phyloP scores from a whole-genome alignment of 1,140 invertebrate species.

The Trichoplusia ni region DNA sequence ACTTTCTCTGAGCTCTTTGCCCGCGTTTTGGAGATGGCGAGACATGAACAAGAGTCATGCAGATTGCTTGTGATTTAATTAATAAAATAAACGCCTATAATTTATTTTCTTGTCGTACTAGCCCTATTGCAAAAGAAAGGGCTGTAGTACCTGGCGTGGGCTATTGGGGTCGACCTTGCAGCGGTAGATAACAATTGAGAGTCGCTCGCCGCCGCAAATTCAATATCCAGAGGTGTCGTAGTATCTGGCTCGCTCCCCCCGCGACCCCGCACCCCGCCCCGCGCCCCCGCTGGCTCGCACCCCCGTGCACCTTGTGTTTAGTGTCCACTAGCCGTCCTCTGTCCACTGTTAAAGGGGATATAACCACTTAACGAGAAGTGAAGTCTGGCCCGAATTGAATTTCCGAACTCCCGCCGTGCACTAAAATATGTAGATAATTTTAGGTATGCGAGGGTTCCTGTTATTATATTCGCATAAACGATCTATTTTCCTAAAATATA shows the following conservation, averaged over 20 bases:
- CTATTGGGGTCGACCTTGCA: constrained; percentile 68
- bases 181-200: constrained; percentile 76
- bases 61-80: no score
- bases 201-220: constrained; percentile 68
- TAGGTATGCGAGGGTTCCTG: background rate
- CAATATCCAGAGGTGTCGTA: constrained; percentile 75
- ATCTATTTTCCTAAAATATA: no score
- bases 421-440: constrained; percentile 59
- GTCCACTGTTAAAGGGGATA: constrained; percentile 66
- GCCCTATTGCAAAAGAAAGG: constrained; percentile 70
- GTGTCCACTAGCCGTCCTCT: constrained; percentile 55
- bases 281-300: constrained; percentile 33
- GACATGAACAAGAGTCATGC: background rate
- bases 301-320: constrained; percentile 57
- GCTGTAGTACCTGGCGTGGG: constrained; percentile 65
- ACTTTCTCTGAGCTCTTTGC: background rate
- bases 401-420: constrained; percentile 63
- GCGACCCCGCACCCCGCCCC: constrained; percentile 13
- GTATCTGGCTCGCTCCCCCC: constrained; percentile 26
- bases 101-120: constrained; percentile 19
- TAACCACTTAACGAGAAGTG: constrained; percentile 76
- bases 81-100: no score
- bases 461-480: no score
- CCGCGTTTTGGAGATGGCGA: no score
- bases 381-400: constrained; percentile 76